These are phyloP conservation scores for Musca vetustissima DNA, from an alignment of 1,140 invertebrate genomes.

Conservation along the genomic window DNA sequence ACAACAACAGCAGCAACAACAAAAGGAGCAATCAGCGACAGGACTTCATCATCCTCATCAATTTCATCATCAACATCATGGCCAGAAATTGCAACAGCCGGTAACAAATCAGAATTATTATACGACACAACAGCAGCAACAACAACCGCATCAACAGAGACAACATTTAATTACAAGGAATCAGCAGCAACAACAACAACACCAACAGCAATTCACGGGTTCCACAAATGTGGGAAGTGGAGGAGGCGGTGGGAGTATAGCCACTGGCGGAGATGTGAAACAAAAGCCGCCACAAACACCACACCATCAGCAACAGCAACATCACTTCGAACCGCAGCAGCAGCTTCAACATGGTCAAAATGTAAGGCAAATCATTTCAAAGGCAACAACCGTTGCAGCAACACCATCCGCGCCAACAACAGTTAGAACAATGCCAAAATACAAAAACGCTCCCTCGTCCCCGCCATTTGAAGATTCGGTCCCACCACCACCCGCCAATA, in stretches of 20 bases:
- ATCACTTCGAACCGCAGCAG: not conserved
- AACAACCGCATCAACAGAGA: constrained; percentile 27
- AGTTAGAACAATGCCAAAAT: not conserved
- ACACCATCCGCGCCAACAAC: constrained; percentile 4
- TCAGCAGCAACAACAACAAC: constrained; percentile 32
- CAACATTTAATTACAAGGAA: constrained; percentile 24
- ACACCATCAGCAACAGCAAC: not conserved
- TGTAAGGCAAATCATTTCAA: constrained; percentile 10
- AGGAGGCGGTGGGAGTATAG: too few relatives aligned
- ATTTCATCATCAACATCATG: constrained; percentile 25
- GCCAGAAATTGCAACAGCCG: constrained; percentile 9
- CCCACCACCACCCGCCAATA: constrained; percentile 14
- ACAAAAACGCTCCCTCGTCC: constrained; percentile 6
- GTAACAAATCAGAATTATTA: constrained; percentile 49
- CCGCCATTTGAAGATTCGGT: not conserved
- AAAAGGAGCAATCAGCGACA: constrained; percentile 32
- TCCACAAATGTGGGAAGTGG: too few relatives aligned
- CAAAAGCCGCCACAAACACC: not conserved
- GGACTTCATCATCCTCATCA: too few relatives aligned
- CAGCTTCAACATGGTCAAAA: not conserved
- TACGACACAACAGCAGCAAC: constrained; percentile 43
- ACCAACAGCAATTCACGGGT: constrained; percentile 14
- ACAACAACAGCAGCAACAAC: constrained; percentile 24
- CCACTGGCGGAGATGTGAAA: too few relatives aligned
- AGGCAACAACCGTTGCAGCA: constrained; percentile 15